phyloP scores from a whole-genome alignment of 35 echinoderm and acorn worm genomes.

The Patiria miniata region DNA sequence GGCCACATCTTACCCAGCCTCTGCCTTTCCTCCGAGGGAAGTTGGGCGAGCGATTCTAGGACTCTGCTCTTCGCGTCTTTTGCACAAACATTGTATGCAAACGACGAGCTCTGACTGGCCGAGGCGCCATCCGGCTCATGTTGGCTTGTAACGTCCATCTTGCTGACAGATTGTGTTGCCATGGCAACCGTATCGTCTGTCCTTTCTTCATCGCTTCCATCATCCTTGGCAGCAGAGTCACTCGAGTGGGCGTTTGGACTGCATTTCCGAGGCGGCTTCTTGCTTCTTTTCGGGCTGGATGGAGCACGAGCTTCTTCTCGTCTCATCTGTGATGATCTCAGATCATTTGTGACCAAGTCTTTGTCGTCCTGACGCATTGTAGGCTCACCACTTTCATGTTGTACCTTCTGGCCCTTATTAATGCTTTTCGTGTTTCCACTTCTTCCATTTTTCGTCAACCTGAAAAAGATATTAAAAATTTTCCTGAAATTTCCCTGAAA shows the following conservation, averaged over 20 bases:
- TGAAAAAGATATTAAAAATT: background rate
- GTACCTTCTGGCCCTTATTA: background rate
- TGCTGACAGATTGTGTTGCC: background rate
- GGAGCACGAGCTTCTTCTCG: background rate
- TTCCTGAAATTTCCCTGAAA: no score
- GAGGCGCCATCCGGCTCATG: background rate
- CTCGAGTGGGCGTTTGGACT: background rate
- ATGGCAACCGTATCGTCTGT: background rate
- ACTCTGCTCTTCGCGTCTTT: background rate
- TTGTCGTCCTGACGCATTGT: background rate
- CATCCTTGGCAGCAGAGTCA: background rate
- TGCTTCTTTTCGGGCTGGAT: background rate
- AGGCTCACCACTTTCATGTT: background rate
- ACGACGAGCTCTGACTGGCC: no score
- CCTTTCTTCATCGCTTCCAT: background rate
- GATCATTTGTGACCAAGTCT: background rate
- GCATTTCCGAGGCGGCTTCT: background rate
- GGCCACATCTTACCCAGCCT: slow-evolving; percentile 13
- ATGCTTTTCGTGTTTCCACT: background rate
- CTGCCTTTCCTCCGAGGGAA: background rate
- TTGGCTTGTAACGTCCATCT: background rate
- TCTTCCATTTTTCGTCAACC: background rate
- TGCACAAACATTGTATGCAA: background rate
- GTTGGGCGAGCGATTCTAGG: background rate
- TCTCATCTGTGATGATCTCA: background rate